phyloP scores from a whole-genome alignment of 2,797 vertebrate genomes.

The Champsocephalus esox region DNA sequence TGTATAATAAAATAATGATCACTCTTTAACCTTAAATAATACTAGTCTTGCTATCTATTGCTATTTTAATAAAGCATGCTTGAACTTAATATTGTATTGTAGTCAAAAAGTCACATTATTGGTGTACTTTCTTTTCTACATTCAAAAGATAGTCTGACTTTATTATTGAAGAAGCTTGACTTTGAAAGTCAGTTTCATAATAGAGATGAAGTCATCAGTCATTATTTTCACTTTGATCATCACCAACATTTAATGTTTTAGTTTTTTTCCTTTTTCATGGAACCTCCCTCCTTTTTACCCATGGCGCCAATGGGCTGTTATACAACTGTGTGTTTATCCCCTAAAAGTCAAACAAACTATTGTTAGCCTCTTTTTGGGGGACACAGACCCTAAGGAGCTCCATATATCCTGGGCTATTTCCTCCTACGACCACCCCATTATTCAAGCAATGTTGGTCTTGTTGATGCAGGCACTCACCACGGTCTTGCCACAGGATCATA shows the following conservation, averaged over 20 bases:
- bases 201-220: too few species aligned
- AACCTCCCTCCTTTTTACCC: neutral
- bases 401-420: slow-evolving; percentile 16
- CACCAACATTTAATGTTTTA: too few species aligned
- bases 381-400: slow-evolving; percentile 5
- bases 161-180: too few species aligned
- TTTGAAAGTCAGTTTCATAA: too few species aligned
- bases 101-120: too few species aligned
- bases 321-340: neutral
- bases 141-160: too few species aligned
- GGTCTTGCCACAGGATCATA: slow-evolving; percentile 39
- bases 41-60: too few species aligned
- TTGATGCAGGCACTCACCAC: slow-evolving; percentile 58
- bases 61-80: too few species aligned
- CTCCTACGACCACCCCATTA: slow-evolving; percentile 4
- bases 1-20: neutral
- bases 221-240: neutral
- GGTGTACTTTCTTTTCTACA: too few species aligned
- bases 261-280: too few species aligned
- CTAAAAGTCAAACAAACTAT: neutral
- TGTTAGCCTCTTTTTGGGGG: neutral
- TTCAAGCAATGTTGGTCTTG: slow-evolving; percentile 16
- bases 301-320: neutral
- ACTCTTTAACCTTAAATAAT: too few species aligned
- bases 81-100: too few species aligned